Percentiles rank a stretch among this genome's conserved stretches.
Evolutionary conservation across 2,888 invertebrate species (phyloP).

Genomic region (Chelonus formosanus): DNA sequence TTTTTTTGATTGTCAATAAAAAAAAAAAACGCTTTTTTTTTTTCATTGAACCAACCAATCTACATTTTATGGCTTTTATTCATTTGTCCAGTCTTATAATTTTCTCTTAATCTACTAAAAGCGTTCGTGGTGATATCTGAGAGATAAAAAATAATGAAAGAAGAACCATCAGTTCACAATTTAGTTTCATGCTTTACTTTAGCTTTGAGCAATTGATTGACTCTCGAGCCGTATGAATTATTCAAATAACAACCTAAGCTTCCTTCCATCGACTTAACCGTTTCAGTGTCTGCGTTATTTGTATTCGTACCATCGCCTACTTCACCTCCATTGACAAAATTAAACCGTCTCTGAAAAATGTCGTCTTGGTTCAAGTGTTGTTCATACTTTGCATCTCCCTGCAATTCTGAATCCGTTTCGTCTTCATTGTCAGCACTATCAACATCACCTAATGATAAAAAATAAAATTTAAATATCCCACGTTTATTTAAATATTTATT

Average conservation of each 20-base stretch:
- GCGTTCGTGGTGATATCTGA: background rate
- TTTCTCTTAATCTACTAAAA: too few species aligned
- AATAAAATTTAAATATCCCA: slow-evolving; percentile 1
- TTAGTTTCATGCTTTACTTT: slow-evolving; percentile 63
- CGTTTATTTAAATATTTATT: background rate
- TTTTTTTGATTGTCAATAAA: too few species aligned
- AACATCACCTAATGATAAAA: slow-evolving; percentile 73
- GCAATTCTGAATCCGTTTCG: slow-evolving; percentile 60
- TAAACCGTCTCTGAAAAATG: slow-evolving; percentile 45
- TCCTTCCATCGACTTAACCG: slow-evolving; percentile 40
- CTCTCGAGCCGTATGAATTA: slow-evolving; percentile 54
- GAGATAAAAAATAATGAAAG: slow-evolving; percentile 12
- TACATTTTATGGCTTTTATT: too few species aligned
- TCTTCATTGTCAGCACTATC: slow-evolving; percentile 82
- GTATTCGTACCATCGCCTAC: slow-evolving; percentile 37
- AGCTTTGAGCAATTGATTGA: slow-evolving; percentile 57
- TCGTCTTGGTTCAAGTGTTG: slow-evolving; percentile 38
- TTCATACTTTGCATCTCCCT: slow-evolving; percentile 47
- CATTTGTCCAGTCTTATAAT: too few species aligned
- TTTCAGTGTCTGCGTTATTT: slow-evolving; percentile 43
- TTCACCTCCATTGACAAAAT: slow-evolving; percentile 48
- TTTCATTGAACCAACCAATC: too few species aligned
- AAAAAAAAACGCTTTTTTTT: too few species aligned
- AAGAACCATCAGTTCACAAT: slow-evolving; percentile 45
- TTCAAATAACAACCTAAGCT: slow-evolving; percentile 50